Base-by-base conservation (phyloP, 1,140 invertebrate genomes). In the Gryon sp. region DNA sequence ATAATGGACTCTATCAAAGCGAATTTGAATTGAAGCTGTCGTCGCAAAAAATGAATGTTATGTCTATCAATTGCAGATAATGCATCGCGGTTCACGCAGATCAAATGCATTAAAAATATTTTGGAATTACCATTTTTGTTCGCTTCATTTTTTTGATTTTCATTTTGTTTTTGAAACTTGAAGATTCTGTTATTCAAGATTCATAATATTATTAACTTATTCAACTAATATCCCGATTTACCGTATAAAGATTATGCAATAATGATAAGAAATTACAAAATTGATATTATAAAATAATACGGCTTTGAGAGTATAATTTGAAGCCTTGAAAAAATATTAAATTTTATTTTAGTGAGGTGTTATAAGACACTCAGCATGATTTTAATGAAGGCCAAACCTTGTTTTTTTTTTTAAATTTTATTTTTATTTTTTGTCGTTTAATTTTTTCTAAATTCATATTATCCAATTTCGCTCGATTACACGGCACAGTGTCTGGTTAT, bases 401-500 rank as follows among this genome's bases (percentile, higher is more conserved):
- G 55, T 76, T 69, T 60, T 70, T 20, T 18, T 70, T 55, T 75
- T 69, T 62, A 57, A 22, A 48, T 60, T 19, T 53, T 28, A 57
- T 32, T 41, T 30, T 57, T 34, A 5, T 34, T n/a, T 34, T 28
- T n/a, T 9, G 4, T 24, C 4, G 22, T 9, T 46, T 48, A 62
- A 26, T 62, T 68, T 50, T 68, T 82, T 81, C 79, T 79, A 84
- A 84, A 83, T 82, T 81, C 75, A 73, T 78, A 80, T 85, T 83
- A 80, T 82, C 79, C 83, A 84, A 85, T 84, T 84, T 85, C 80
- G 73, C 76, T 77, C 81, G 80, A 85, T 85, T 84, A 84, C 83
- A 85, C 83, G 81, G 79, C 36, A 59, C 70, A 55, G n/a, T n/a
- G 66, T 28, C 57, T 60, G 60, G 45, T 52, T 38, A 60, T 66